A percentile compares a stretch with the other conserved stretches of the same genome.
Conservation (phyloP, 2,113 vertebrate species). For the Gnathonemus echidnorhynchus region DNA sequence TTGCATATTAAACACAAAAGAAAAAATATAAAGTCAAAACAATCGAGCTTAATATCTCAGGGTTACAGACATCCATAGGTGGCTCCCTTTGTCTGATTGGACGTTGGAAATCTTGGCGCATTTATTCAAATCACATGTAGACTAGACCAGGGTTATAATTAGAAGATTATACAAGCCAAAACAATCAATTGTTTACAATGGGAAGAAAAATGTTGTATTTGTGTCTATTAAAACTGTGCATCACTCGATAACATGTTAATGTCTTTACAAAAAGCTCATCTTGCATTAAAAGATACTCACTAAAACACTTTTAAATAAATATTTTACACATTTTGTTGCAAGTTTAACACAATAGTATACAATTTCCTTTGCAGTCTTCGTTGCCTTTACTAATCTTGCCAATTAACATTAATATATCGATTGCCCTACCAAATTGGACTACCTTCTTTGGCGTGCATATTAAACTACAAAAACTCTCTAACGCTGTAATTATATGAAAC, state of each 20-base stretch:
- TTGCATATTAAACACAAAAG: not conserved
- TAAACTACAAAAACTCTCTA: not conserved
- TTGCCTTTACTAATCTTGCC: not conserved
- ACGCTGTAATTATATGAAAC: not conserved
- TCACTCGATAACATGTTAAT: not conserved
- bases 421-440: not conserved
- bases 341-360: not conserved
- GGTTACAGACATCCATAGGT: not conserved
- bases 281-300: not conserved
- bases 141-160: too few relatives aligned
- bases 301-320: conserved; percentile 8
- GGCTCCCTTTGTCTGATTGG: not conserved
- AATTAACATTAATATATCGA: not conserved
- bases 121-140: conserved; percentile 1
- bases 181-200: not conserved
- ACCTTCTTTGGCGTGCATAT: not conserved
- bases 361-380: not conserved
- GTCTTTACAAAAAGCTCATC: not conserved
- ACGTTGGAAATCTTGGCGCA: not conserved
- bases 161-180: not conserved
- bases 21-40: not conserved
- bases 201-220: not conserved
- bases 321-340: not conserved
- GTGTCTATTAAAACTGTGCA: not conserved
- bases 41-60: not conserved